Evolutionary conservation across 53 echinoderm and acorn worm species (phyloP).

Genomic region (Apostichopus leukothele): DNA sequence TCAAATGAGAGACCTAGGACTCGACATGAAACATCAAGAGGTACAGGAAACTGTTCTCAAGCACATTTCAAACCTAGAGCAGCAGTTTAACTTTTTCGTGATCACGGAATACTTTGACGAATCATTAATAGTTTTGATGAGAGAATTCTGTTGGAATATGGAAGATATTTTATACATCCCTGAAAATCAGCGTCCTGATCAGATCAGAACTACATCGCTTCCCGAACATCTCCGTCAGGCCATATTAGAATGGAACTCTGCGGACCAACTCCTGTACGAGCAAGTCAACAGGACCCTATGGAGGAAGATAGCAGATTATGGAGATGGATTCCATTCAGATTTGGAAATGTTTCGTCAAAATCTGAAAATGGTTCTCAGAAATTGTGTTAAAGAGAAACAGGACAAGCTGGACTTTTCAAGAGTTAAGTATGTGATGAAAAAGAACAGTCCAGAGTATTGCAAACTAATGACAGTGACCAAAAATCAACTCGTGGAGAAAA

Average conservation of each 20-base stretch:
- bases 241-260: slow-evolving; percentile 40
- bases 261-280: slow-evolving; percentile 21
- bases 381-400: neutral
- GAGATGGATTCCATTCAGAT: slow-evolving; percentile 23
- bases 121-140: slow-evolving; percentile 55
- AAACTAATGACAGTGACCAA: neutral
- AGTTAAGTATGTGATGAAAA: neutral
- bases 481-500: slow-evolving; percentile 27
- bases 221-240: neutral
- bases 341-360: slow-evolving; percentile 1
- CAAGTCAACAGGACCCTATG: slow-evolving; percentile 46
- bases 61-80: slow-evolving; percentile 39
- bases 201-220: neutral
- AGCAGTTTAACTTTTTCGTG: slow-evolving; percentile 50
- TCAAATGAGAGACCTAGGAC: slow-evolving; percentile 62
- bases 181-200: slow-evolving; percentile 51
- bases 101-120: slow-evolving; percentile 68
- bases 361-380: neutral
- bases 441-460: neutral
- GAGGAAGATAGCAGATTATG: slow-evolving; percentile 23
- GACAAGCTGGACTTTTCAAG: neutral
- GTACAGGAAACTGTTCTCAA: slow-evolving; percentile 28
- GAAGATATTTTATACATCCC: slow-evolving; percentile 61
- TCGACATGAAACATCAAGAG: slow-evolving; percentile 50
- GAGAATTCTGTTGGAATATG: slow-evolving; percentile 56